Evolutionary conservation across 2,888 invertebrate species (phyloP).

Genomic region (Spisula solida): DNA sequence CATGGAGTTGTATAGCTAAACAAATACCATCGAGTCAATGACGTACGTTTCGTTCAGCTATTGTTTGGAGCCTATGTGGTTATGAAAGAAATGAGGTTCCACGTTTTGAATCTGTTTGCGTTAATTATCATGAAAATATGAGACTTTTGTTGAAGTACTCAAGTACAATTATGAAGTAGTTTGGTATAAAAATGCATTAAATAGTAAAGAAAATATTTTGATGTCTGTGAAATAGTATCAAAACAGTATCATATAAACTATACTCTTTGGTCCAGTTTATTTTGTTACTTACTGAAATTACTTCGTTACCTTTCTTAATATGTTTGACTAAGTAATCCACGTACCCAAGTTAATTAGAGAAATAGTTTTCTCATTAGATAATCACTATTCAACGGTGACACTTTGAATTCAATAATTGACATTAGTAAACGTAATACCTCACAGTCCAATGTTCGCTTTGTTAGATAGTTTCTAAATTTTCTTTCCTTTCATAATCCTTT

Average conservation of each 20-base stretch:
- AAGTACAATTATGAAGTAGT: no score
- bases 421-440: background rate
- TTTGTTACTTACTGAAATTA: background rate
- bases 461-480: slow-evolving; percentile 8
- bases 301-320: no score
- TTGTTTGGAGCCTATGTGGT: background rate
- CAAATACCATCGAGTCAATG: background rate
- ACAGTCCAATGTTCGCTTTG: slow-evolving; percentile 23
- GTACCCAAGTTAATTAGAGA: background rate
- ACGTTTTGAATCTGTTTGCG: background rate
- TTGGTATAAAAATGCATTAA: no score
- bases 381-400: background rate
- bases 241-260: background rate
- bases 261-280: background rate
- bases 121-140: slow-evolving; percentile 1
- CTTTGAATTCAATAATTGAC: slow-evolving; percentile 19
- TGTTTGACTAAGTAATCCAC: background rate
- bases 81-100: background rate
- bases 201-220: no score
- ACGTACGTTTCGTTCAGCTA: background rate
- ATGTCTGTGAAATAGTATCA: background rate
- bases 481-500: slow-evolving; percentile 24
- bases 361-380: background rate
- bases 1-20: no score
- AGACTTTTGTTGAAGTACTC: background rate